phyloP scores from a whole-genome alignment of 2,797 vertebrate genomes.

The Gephyroberyx darwinii region DNA sequence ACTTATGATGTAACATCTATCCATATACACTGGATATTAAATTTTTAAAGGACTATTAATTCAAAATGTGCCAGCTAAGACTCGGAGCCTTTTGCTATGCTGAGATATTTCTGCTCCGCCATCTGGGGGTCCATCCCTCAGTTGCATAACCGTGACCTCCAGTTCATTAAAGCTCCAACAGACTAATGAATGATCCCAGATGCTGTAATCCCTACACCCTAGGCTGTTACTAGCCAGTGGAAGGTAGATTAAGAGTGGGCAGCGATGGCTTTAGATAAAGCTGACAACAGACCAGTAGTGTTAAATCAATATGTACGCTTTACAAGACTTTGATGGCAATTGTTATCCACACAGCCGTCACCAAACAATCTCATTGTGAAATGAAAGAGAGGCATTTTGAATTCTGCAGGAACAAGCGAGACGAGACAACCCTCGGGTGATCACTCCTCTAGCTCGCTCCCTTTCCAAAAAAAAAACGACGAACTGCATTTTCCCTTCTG shows the following conservation, averaged over 20 bases:
- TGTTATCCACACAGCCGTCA: not conserved
- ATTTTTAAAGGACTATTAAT: constrained; percentile 24
- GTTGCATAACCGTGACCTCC: constrained; percentile 66
- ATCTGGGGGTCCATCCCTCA: constrained; percentile 46
- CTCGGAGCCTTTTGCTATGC: constrained; percentile 11
- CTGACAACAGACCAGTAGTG: not conserved
- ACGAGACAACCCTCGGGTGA: not conserved
- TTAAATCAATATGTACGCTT: not conserved
- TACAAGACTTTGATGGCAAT: not conserved
- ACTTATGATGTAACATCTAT: constrained; percentile 31
- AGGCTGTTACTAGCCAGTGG: constrained; percentile 1
- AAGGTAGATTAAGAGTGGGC: constrained; percentile 43
- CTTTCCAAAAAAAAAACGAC: constrained; percentile 22
- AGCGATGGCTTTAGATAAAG: constrained; percentile 5
- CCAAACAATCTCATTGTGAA: constrained; percentile 1
- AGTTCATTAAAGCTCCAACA: constrained; percentile 26
- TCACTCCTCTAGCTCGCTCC: constrained; percentile 1
- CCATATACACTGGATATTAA: not conserved
- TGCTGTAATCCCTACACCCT: constrained; percentile 46
- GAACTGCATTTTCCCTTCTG: constrained; percentile 37
- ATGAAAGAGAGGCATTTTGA: not conserved
- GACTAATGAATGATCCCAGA: constrained; percentile 43
- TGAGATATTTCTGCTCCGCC: constrained; percentile 17
- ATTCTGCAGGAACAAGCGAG: not conserved
- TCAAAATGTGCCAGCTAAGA: constrained; percentile 32